Base-by-base conservation (phyloP, 1,140 invertebrate species). In the Drosophila lini region DNA sequence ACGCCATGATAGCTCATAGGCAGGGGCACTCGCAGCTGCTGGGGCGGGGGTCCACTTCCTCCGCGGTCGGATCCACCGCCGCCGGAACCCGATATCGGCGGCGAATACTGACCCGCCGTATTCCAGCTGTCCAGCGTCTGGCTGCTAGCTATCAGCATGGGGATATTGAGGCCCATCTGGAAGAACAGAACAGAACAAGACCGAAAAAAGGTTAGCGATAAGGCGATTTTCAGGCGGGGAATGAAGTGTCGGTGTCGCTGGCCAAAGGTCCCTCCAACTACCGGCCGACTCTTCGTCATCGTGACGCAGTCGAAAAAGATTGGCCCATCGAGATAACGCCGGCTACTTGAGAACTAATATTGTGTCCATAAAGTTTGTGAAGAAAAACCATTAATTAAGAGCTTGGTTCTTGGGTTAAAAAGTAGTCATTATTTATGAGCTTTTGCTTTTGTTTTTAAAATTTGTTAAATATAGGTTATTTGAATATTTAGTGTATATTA, bases 141-240 rank as follows among this genome's bases (percentile, higher is more conserved):
- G 16, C 78, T 81, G 34, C 69, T 86, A 28, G 91, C 90, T 76
- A 92, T 91, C 61, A 92, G 78, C 91, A 92, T 81, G 44, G 91
- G 91, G 68, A 92, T 80, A 47, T 89, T 90, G 16, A 92, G 78
- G 60, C 90, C 91, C 91, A 92, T 91, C 91, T 92, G 60, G 22
- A 86, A 81, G 40, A 63, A 13, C 25, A 38, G 2, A 56, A 16
- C 31, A 38, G 0, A 56, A 25, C n/a, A 61, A 56, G 6, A 64
- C 11, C 42, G 50, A 31, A 22, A 41, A 41, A 16, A 44, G 63
- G 63, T 62, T 50, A 61, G 28, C 16, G 50, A 63, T 60, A 69
- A 38, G 28, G 25, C 8, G 7, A 13, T 32, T 40, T 57, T 25
- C 42, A 11, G 40, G 45, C 9, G 15, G 19, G 9, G 15, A n/a